Evolutionary conservation across 1,140 invertebrate genomes (phyloP).

Genomic region (Macrotrachela quadricornifera): DNA sequence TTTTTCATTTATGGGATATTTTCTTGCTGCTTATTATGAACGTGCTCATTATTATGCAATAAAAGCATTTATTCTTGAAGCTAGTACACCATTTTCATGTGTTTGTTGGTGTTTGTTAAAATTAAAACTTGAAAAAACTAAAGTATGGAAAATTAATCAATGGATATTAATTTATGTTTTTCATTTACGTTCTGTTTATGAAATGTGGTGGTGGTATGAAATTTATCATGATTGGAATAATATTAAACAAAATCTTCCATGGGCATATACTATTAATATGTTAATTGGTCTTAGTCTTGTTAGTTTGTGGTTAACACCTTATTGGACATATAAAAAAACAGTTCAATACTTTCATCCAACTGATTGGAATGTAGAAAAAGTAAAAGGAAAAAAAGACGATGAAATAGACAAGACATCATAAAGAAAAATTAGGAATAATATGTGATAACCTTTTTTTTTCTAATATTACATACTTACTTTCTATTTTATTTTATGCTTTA

Average conservation of each 20-base stretch:
- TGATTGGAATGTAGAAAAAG: too few relatives aligned
- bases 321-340: conserved; percentile 25
- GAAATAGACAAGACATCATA: too few relatives aligned
- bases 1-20: conserved; percentile 17
- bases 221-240: conserved; percentile 16
- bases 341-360: conserved; percentile 19
- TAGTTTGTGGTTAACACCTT: conserved; percentile 21
- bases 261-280: conserved; percentile 12
- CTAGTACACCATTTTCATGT: conserved; percentile 20
- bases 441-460: too few relatives aligned
- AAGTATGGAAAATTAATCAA: conserved; percentile 21
- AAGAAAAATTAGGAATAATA: too few relatives aligned
- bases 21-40: conserved; percentile 10
- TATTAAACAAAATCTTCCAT: conserved; percentile 17
- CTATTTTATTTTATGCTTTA: too few relatives aligned
- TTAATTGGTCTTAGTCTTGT: conserved; percentile 15
- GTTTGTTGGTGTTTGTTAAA: conserved; percentile 21
- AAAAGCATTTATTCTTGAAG: conserved; percentile 19
- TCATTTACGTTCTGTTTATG: conserved; percentile 18
- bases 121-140: conserved; percentile 13
- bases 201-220: conserved; percentile 17
- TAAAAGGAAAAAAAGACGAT: too few relatives aligned
- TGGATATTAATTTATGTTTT: conserved; percentile 19
- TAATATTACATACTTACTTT: too few relatives aligned
- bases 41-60: conserved; percentile 16